phyloP scores from a whole-genome alignment of 2,113 vertebrate species.

The Sebastes schlegelii region DNA sequence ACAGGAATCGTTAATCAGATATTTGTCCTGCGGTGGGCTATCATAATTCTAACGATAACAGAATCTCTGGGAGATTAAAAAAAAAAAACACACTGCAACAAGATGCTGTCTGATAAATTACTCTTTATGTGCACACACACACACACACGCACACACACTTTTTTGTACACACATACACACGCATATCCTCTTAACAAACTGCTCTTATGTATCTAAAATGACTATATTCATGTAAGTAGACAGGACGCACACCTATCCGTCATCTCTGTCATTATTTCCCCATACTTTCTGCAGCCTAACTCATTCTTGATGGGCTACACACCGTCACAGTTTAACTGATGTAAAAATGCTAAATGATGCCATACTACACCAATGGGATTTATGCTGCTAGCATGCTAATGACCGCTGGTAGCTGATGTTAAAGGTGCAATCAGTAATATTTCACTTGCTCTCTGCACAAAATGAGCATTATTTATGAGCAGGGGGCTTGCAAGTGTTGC shows the following conservation, averaged over 20 bases:
- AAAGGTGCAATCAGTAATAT: conserved; percentile 65
- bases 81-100: conserved; percentile 26
- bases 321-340: conserved; percentile 52
- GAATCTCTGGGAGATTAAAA: conserved; percentile 54
- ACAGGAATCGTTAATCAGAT: conserved; percentile 67
- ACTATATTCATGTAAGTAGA: conserved; percentile 28
- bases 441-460: conserved; percentile 46
- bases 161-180: background rate
- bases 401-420: conserved; percentile 56
- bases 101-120: conserved; percentile 62
- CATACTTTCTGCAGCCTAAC: conserved; percentile 33
- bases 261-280: conserved; percentile 47
- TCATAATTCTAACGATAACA: conserved; percentile 65
- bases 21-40: conserved; percentile 58
- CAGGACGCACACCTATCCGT: conserved; percentile 38
- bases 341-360: conserved; percentile 67
- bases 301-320: conserved; percentile 47
- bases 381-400: conserved; percentile 60
- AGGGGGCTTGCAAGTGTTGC: conserved; percentile 1
- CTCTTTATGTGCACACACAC: conserved; percentile 2
- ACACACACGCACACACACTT: background rate
- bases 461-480: conserved; percentile 58
- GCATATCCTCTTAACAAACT: conserved; percentile 16
- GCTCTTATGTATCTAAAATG: conserved; percentile 21
- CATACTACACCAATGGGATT: conserved; percentile 59